Evolutionary conservation across 2,113 vertebrate genomes (phyloP).

Genomic region (Centrocercus urophasianus): DNA sequence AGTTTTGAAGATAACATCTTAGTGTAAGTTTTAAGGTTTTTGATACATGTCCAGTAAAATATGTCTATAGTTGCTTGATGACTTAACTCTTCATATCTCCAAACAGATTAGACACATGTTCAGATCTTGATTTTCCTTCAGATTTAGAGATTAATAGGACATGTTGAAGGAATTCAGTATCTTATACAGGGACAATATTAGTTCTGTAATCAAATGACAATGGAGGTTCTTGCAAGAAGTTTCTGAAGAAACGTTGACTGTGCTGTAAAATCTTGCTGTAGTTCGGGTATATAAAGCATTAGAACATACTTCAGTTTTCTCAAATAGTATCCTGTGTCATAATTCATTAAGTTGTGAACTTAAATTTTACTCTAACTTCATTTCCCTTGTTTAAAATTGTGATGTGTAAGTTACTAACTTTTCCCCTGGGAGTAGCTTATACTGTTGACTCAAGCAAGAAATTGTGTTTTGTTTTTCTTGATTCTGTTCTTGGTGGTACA

Average conservation of each 20-base stretch:
- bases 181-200: not conserved
- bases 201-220: not conserved
- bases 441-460: not conserved
- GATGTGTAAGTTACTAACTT: not conserved
- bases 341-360: not conserved
- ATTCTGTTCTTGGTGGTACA: not conserved
- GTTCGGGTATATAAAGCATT: not conserved
- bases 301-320: not conserved
- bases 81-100: not conserved
- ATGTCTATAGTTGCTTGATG: not conserved
- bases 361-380: not conserved
- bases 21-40: not conserved
- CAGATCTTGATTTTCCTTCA: not conserved
- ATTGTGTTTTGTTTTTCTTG: not conserved
- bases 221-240: not conserved
- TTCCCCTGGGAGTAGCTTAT: not conserved
- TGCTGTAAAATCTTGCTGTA: accelerated
- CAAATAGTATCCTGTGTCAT: not conserved
- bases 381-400: not conserved
- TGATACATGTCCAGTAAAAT: not conserved
- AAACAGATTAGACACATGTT: not conserved
- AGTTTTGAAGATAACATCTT: not conserved
- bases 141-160: not conserved
- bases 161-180: not conserved
- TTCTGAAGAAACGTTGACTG: not conserved